phyloP scores from a whole-genome alignment of 2,797 vertebrate genomes.

The Oreonectes daqikongensis region DNA sequence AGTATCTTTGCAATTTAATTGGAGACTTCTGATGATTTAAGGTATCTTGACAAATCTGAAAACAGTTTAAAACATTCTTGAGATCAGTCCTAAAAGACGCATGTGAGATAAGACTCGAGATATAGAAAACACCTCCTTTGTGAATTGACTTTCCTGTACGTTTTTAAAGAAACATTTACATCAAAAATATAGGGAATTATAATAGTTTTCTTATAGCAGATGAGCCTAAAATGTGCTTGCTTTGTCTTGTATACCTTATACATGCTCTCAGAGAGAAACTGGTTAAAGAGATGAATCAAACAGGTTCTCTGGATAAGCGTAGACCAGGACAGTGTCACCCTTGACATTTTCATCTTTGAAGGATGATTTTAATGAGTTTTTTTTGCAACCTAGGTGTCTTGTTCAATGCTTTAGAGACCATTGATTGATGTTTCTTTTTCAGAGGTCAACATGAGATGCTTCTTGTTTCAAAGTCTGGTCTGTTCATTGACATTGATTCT shows the following conservation, averaged over 20 bases:
- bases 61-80: neutral
- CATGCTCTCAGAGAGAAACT: slow-evolving; percentile 7
- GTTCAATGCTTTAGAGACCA: neutral
- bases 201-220: neutral
- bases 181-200: too few species aligned
- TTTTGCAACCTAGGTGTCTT: neutral
- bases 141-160: neutral
- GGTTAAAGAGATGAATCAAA: slow-evolving; percentile 19
- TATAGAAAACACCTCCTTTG: too few species aligned
- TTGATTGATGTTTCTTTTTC: slow-evolving; percentile 4
- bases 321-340: slow-evolving; percentile 16
- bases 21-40: too few species aligned
- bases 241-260: neutral
- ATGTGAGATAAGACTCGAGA: too few species aligned
- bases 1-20: too few species aligned
- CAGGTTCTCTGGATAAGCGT: slow-evolving; percentile 24
- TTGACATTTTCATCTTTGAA: slow-evolving; percentile 44
- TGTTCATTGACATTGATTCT: neutral
- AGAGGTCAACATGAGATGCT: neutral
- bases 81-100: neutral
- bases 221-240: neutral
- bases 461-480: too few species aligned
- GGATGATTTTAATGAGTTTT: slow-evolving; percentile 31
- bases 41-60: neutral
- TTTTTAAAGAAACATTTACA: too few species aligned